Percentiles rank a stretch among this genome's conserved stretches.
phyloP scores from a whole-genome alignment of 2,113 vertebrate species.

The Ia io region DNA sequence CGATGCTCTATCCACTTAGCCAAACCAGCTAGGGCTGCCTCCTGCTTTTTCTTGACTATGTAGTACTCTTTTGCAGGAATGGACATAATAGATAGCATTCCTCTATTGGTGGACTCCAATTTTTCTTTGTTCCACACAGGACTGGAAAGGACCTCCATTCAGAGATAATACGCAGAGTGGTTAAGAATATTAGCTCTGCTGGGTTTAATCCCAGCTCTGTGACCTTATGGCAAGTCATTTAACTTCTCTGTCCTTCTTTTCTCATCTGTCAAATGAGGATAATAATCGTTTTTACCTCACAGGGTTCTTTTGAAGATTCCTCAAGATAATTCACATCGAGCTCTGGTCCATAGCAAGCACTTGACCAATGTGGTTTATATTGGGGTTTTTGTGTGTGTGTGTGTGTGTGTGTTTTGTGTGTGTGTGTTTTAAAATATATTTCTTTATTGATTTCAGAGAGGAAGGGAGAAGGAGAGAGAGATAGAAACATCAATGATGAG shows the following conservation, averaged over 20 bases:
- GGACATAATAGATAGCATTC: background rate
- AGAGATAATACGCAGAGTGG: background rate
- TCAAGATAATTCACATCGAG: background rate
- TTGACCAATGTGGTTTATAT: background rate
- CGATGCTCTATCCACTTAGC: no score
- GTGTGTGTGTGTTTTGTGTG: no score
- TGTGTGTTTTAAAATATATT: no score
- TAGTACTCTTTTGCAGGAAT: background rate
- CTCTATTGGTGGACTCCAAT: background rate
- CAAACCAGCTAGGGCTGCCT: no score
- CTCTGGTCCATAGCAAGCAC: background rate
- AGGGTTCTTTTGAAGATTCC: background rate
- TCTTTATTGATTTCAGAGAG: no score
- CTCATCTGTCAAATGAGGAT: background rate
- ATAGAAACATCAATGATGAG: no score
- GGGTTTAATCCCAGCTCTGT: background rate
- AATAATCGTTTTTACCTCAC: background rate
- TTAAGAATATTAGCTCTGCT: background rate
- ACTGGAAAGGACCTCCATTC: background rate
- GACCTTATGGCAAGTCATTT: background rate
- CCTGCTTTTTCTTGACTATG: background rate
- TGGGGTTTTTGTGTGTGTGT: background rate
- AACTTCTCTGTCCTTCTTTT: background rate
- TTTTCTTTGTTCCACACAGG: background rate
- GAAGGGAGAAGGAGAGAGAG: no score